Percentiles rank a stretch among this genome's conserved stretches.
These are phyloP conservation scores for Aplochiton taeniatus DNA, from an alignment of 2,797 vertebrate species.

Conservation along the genomic window DNA sequence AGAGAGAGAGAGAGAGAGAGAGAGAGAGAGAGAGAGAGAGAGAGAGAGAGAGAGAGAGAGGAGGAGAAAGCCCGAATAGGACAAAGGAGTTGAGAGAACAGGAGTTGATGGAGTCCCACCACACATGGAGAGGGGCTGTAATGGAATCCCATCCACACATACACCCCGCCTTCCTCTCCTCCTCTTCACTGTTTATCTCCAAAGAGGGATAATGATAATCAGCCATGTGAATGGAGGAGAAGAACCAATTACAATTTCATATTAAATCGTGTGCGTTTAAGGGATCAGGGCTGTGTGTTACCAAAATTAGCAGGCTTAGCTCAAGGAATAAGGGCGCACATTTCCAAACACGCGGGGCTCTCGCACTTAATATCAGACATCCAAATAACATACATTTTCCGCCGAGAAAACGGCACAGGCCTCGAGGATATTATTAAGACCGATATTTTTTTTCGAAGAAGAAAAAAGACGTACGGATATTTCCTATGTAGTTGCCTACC, in stretches of 20 bases:
- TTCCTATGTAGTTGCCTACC: too few relatives aligned
- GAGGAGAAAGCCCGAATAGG: constrained; percentile 16
- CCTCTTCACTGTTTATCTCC: constrained; percentile 51
- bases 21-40: neutral
- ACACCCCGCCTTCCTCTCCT: constrained; percentile 32
- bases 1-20: constrained; percentile 34
- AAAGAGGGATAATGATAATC: constrained; percentile 61
- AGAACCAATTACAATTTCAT: constrained; percentile 51
- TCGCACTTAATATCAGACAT: too few relatives aligned
- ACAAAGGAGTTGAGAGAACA: constrained; percentile 26
- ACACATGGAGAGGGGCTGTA: constrained; percentile 32
- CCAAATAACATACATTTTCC: neutral
- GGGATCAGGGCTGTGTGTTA: constrained; percentile 51
- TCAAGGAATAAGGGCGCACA: constrained; percentile 37
- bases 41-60: constrained; percentile 25
- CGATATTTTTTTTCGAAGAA: neutral
- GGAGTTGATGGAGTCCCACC: constrained; percentile 37
- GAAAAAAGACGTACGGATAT: too few relatives aligned
- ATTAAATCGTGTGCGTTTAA: constrained; percentile 46
- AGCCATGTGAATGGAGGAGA: constrained; percentile 50
- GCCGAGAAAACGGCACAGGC: neutral
- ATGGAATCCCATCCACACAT: constrained; percentile 52
- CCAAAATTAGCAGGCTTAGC: constrained; percentile 57
- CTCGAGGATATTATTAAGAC: neutral
- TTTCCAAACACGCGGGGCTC: constrained; percentile 22